Base-by-base conservation (phyloP, 2,113 vertebrate species). In the Hirundichthys speculiger region DNA sequence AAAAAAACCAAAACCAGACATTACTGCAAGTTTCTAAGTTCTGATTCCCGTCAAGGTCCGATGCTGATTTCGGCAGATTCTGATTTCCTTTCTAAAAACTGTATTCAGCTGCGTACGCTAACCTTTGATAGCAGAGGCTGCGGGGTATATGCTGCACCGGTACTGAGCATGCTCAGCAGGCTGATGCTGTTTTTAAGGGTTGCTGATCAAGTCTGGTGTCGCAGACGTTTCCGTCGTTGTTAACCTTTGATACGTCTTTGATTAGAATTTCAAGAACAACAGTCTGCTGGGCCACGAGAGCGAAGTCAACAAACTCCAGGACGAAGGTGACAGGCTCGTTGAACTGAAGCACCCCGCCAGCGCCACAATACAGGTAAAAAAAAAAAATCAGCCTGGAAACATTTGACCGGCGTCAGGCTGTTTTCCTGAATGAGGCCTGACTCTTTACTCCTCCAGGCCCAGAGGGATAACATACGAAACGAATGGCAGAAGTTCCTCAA, bases 401-500 rank as follows among this genome's bases (percentile, higher is more conserved):
- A 25, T 42, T 43, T n/a, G 5, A 60, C 30, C 47, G 19, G 16
- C 21, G 2, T 24, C n/a, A 49, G 3, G 13, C 15, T 22, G 45
- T 19, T n/a, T 19, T 41, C 43, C 20, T 25, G 11, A 60, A 41
- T 24, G 3, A 12, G 12, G 2, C 22, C 41, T 12, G 20, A 21
- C n/a, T 45, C 11, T 34, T 56, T 34, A 4, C 52, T 45, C 68
- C 78, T 50, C 3, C 81, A 99, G 98, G 89, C 88, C 55, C 95
- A 99, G 80, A 96, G 92, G 87, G 96, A 98, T 48, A 80, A 87
- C 2, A 69, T 97, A 62, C 94, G 95, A 82, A 93, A 80, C 0
- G 96, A 98, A 69, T 99, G 98, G 98, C 96, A 99, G 90, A 95
- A 95, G 77, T 98, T 98, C 77, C 92, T 99, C 68, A 98, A 98